Evolutionary conservation across 2,888 invertebrate species (phyloP).

Genomic region (Rhagonycha lutea): DNA sequence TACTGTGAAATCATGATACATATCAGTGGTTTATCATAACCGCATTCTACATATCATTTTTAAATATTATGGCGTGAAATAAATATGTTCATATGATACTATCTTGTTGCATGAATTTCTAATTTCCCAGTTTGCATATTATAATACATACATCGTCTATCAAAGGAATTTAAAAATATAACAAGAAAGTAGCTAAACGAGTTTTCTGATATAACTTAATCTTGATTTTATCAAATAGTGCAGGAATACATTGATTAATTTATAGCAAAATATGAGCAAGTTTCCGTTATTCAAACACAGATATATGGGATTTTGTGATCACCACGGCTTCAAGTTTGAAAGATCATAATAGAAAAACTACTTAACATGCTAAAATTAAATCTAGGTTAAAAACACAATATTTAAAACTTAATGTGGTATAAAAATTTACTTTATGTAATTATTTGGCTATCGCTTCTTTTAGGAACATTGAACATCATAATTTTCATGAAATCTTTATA

Average conservation of each 20-base stretch:
- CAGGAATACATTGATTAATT: not conserved
- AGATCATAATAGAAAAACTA: not conserved
- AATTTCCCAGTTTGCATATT: not conserved
- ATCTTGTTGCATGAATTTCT: not conserved
- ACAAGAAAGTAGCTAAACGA: not conserved
- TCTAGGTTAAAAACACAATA: not conserved
- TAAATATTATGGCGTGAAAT: not conserved
- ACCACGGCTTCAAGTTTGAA: not conserved
- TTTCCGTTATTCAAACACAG: not conserved
- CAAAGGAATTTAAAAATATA: not conserved
- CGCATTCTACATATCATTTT: not conserved
- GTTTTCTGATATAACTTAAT: not conserved
- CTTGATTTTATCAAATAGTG: not conserved
- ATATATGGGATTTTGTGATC: not conserved
- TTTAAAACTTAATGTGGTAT: not conserved
- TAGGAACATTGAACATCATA: not conserved
- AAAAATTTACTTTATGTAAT: not conserved
- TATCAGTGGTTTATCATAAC: not conserved
- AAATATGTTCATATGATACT: not conserved
- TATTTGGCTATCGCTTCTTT: not conserved
- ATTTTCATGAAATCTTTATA: not conserved
- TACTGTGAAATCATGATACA: not conserved
- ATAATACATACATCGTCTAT: not conserved
- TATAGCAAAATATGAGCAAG: not conserved
- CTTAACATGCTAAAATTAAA: not conserved